phyloP scores from a whole-genome alignment of 2,113 vertebrate species.

The Leuciscus idus region DNA sequence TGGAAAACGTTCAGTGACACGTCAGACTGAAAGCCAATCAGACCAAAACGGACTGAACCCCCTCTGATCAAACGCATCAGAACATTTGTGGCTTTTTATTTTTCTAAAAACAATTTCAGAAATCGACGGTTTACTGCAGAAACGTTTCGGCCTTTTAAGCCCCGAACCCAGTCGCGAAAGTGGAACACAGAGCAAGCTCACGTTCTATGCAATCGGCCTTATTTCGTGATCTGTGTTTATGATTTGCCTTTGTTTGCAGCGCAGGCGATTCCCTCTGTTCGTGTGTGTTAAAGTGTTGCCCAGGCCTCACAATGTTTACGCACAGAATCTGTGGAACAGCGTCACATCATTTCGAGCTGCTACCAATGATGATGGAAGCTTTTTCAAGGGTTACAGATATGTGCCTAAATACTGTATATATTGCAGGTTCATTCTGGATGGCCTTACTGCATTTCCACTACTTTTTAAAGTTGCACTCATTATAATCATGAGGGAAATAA shows the following conservation, averaged over 20 bases:
- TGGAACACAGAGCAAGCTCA: conserved; percentile 70
- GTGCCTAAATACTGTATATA: conserved; percentile 46
- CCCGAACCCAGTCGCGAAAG: conserved; percentile 61
- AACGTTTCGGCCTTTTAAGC: conserved; percentile 24
- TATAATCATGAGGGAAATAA: background rate
- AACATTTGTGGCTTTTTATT: conserved; percentile 14
- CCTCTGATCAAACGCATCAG: background rate
- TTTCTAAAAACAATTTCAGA: conserved; percentile 2
- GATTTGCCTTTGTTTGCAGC: background rate
- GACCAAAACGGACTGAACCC: background rate
- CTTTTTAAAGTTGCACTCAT: conserved; percentile 21
- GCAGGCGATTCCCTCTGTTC: background rate
- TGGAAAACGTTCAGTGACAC: background rate
- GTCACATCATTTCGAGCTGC: conserved; percentile 42
- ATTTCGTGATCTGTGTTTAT: conserved; percentile 62
- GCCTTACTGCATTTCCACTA: conserved; percentile 49
- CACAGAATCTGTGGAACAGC: conserved; percentile 61
- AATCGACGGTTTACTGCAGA: conserved; percentile 14
- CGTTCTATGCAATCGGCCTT: conserved; percentile 81
- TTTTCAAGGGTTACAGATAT: conserved; percentile 23
- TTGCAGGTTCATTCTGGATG: conserved; percentile 40
- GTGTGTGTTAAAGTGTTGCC: conserved; percentile 36
- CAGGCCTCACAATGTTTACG: conserved; percentile 43
- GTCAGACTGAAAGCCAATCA: conserved; percentile 6
- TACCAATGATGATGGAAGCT: background rate